Percentiles rank a stretch among this genome's conserved stretches.
phyloP scores from a whole-genome alignment of 2,888 invertebrate genomes.

The Eledone cirrhosa region DNA sequence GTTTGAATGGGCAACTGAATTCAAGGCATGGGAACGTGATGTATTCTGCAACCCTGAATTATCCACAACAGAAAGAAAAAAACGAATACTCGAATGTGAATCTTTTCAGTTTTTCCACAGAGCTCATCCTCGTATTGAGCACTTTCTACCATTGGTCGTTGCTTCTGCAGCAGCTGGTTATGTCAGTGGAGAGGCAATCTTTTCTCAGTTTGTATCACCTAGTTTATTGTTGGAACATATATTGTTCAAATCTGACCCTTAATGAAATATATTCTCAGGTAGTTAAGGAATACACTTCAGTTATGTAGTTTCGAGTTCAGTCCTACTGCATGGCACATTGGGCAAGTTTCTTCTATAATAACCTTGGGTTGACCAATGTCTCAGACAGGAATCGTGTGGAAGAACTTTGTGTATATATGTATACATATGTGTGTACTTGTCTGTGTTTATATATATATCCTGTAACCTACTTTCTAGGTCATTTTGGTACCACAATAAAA shows the following conservation, averaged over 20 bases:
- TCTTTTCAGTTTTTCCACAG: conserved; percentile 37
- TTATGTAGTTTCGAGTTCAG: no score
- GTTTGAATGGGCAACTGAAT: conserved; percentile 38
- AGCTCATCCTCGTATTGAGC: conserved; percentile 49
- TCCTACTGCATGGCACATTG: no score
- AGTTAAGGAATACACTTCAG: no score
- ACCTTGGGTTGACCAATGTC: no score
- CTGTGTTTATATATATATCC: no score
- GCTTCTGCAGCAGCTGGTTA: conserved; percentile 46
- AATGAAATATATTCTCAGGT: no score
- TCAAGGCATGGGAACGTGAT: conserved; percentile 43
- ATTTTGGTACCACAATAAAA: no score
- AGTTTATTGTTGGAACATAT: conserved; percentile 42
- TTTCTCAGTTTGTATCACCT: conserved; percentile 40
- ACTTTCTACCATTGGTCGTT: conserved; percentile 48
- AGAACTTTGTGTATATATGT: no score
- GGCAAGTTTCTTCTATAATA: no score
- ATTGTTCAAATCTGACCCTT: conserved; percentile 31
- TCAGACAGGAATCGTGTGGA: no score
- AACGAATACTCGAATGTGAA: conserved; percentile 36
- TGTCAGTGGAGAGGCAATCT: conserved; percentile 39
- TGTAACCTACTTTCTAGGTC: no score
- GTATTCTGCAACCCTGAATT: conserved; percentile 41
- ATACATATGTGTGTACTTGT: no score
- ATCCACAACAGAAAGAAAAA: conserved; percentile 40